Evolutionary conservation across 2,888 invertebrate species (phyloP), one percentile per base, ranked within the genome.

Genomic region (Gasteruption jaculator): DNA sequence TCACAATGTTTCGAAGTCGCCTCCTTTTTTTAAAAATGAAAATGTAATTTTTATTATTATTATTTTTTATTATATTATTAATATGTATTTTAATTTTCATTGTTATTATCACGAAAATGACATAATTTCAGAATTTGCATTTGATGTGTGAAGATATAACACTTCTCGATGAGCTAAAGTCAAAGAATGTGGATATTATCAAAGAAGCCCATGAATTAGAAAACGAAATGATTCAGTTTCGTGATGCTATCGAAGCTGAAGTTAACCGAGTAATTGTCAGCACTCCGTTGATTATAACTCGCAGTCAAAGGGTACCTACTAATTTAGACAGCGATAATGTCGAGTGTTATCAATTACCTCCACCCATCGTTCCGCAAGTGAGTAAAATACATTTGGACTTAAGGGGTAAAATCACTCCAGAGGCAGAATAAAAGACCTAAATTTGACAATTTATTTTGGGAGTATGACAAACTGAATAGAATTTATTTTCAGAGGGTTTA

Each of bases 61-160:
- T n/a, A 18, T 15, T 35, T 22, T 32, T 10, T 21, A 19, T 15
- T 6, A 29, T n/a, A 24, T 27, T 25, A 10, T 11, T 8, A 19
- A 34, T 11, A 21, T 4, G 29, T 21, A n/a, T n/a, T 12, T 35
- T 21, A 14, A 24, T 14, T 30, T 46, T 22, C 18, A 12, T 7
- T 24, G 5, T 3, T 38, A 20, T 30, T 27, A 21, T n/a, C n/a
- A n/a, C n/a, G n/a, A n/a, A n/a, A n/a, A n/a, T n/a, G n/a, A n/a
- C n/a, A 22, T 20, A 19, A 37, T 73, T 71, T 49, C 70, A 80
- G 71, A 79, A 89, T 47, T 76, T 89, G 62, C 87, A 90, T 52
- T 80, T 92, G 47, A 83, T 92, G 62, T 83, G 84, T 31, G 89
- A 91, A 63, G 89, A 91, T 65, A 76, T 86, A 53, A 78, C 79